Base-by-base conservation (phyloP, 2,888 invertebrate genomes). In the Eilema sororculum region DNA sequence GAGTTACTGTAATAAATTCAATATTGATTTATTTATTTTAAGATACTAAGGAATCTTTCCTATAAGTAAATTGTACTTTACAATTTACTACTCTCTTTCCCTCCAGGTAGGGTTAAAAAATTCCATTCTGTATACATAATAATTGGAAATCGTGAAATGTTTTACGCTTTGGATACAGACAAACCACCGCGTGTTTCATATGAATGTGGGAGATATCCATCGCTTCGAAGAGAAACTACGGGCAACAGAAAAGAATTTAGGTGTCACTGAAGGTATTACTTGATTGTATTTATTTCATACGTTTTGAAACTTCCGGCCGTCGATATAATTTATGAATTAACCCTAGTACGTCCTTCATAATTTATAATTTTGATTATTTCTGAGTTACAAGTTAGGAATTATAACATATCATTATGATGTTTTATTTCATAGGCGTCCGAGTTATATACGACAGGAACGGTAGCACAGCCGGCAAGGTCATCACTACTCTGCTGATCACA, bases 161-260 rank as follows among this genome's bases (percentile, higher is more conserved):
- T 59, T 56, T 25, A 10, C 13, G n/a, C 41, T 92, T 74, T 68
- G 6, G 25, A 56, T 61, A 24, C 86, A 96, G 96, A 93, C 96
- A 1, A 96, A 96, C 33, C 96, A 97, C 74, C 96, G 96, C 75
- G 96, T 97, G 13, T 98, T 96, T 87, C 97, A 97, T 81, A 98
- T 99, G 97, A 97, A 98, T 86, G 97, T 98, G 12, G 97, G 97
- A 0, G 98, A 98, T 86, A 96, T 97, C 37, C 96, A 97, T 68
- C 97, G 97, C 79, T 98, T 99, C 90, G 99, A 99, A 91, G 97
- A 98, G 83, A 99, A 98, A 92, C 92, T 99, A 37, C 96, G 99
- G 41, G 97, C 97, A 79, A 97, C 97, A 0, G 99, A 99, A 91
- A 95, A 96, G 68, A 96, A 96, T 57, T 93, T 99, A 57, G 98